Conservation (phyloP, 2,888 invertebrate genomes). For the Synergus laeviventris region DNA sequence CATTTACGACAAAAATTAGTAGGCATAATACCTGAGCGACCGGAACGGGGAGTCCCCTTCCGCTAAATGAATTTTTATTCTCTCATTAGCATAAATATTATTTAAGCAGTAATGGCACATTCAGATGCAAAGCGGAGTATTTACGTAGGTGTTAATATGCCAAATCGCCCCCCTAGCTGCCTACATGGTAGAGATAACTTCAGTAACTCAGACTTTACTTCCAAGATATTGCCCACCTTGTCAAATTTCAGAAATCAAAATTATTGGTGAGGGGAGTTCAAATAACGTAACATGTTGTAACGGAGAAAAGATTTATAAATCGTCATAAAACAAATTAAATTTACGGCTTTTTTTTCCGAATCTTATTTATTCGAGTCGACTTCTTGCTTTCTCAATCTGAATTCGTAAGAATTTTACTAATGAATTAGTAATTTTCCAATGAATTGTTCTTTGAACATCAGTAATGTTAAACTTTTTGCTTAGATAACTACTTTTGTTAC, state of each 20-base stretch:
- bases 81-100: constrained; percentile 59
- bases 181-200: constrained; percentile 52
- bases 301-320: no score
- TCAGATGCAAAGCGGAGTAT: constrained; percentile 56
- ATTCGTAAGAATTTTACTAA: no score
- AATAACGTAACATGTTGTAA: no score
- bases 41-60: constrained; percentile 48
- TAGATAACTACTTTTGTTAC: no score
- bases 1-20: constrained; percentile 57
- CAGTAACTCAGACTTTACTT: not conserved
- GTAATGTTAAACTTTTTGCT: no score
- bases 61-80: constrained; percentile 59
- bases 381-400: no score
- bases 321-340: no score
- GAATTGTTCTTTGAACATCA: no score
- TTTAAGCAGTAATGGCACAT: constrained; percentile 58
- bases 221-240: not conserved
- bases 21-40: constrained; percentile 49
- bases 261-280: not conserved
- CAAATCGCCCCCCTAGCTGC: constrained; percentile 47
- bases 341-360: no score
- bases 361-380: no score
- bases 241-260: not conserved
- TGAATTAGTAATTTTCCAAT: no score
- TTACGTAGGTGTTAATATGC: constrained; percentile 55